Percentiles rank a stretch among this genome's conserved stretches.
Evolutionary conservation across 2,888 invertebrate genomes (phyloP).

Genomic region (Gasteruption jaculator): DNA sequence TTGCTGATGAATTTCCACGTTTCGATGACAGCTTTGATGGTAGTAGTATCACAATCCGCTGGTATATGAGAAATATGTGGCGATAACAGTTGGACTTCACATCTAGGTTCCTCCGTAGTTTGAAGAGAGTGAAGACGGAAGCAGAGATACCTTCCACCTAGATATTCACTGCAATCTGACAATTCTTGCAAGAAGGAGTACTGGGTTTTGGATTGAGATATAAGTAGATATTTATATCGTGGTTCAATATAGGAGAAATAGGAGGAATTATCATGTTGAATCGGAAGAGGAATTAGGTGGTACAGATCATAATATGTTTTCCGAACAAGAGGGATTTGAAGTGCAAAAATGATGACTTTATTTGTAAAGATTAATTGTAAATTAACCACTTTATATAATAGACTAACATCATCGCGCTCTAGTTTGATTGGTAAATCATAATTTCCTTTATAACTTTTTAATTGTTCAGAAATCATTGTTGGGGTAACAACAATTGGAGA

Average conservation of each 20-base stretch:
- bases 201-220: slow-evolving; percentile 19
- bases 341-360: slow-evolving; percentile 18
- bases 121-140: slow-evolving; percentile 3
- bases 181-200: slow-evolving; percentile 14
- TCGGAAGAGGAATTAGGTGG: slow-evolving; percentile 20
- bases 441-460: slow-evolving; percentile 18
- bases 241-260: slow-evolving; percentile 18
- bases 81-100: slow-evolving; percentile 18
- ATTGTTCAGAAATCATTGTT: slow-evolving; percentile 15
- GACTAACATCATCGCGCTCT: slow-evolving; percentile 10
- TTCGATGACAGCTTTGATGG: slow-evolving; percentile 17
- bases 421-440: slow-evolving; percentile 12
- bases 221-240: slow-evolving; percentile 11
- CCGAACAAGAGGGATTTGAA: slow-evolving; percentile 19
- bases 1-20: slow-evolving; percentile 19
- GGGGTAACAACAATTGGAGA: slow-evolving; percentile 20
- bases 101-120: slow-evolving; percentile 11
- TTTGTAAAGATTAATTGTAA: slow-evolving; percentile 9
- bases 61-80: slow-evolving; percentile 16
- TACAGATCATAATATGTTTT: slow-evolving; percentile 16
- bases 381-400: slow-evolving; percentile 13
- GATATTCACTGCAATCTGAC: slow-evolving; percentile 11
- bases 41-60: slow-evolving; percentile 15
- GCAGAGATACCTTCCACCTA: slow-evolving; percentile 12
- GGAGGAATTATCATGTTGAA: slow-evolving; percentile 17